These are phyloP conservation scores for Phortica okadai DNA, from an alignment of 2,888 invertebrate species.

Conservation along the genomic window DNA sequence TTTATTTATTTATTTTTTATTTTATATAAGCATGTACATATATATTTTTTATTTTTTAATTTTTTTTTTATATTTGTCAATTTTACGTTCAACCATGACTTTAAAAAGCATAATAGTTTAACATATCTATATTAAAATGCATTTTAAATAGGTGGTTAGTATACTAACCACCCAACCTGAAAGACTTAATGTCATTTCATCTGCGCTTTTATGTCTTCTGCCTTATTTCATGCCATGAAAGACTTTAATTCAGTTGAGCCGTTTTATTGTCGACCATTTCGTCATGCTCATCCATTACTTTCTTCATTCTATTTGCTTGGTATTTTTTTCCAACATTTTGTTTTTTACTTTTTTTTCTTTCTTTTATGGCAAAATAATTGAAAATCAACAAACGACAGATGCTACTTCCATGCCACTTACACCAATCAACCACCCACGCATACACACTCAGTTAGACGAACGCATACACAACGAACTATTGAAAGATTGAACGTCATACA, in stretches of 20 bases:
- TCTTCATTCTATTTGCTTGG: background rate
- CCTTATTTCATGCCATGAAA: background rate
- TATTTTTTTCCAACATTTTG: background rate
- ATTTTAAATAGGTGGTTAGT: too few relatives aligned
- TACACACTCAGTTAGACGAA: background rate
- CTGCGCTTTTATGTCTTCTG: too few relatives aligned
- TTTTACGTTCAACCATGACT: too few relatives aligned
- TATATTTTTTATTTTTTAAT: too few relatives aligned
- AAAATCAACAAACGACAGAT: slow-evolving; percentile 25
- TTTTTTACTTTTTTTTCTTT: background rate
- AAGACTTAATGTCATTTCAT: too few relatives aligned
- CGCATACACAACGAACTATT: background rate
- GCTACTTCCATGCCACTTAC: background rate
- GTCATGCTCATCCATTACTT: background rate
- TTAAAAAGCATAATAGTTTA: too few relatives aligned
- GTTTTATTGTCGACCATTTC: background rate
- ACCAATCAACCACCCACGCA: background rate
- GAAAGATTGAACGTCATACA: slow-evolving; percentile 1
- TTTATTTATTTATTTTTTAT: too few relatives aligned
- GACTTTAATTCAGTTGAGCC: background rate
- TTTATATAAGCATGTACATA: too few relatives aligned
- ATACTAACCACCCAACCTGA: too few relatives aligned
- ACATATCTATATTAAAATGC: too few relatives aligned
- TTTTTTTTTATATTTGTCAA: too few relatives aligned
- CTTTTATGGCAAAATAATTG: slow-evolving; percentile 17